phyloP scores from a whole-genome alignment of 2,888 invertebrate species.

The Agonopterix heracliana region DNA sequence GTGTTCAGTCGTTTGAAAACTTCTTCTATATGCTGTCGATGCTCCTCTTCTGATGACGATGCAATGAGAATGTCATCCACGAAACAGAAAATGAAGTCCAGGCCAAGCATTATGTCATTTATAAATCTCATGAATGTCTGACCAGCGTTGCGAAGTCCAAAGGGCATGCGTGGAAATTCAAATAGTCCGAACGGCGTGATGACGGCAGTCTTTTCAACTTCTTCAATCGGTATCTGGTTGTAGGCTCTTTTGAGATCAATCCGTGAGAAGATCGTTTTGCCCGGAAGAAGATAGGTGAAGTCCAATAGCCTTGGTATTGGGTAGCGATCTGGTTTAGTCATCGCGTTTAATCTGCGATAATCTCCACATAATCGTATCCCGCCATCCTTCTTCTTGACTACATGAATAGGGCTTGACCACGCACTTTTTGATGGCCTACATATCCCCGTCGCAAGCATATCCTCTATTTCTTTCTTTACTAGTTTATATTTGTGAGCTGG shows the following conservation, averaged over 20 bases:
- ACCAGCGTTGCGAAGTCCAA: slow-evolving; percentile 29
- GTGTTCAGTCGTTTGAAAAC: slow-evolving; percentile 4
- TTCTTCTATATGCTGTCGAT: slow-evolving; percentile 5
- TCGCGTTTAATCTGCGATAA: too few species aligned
- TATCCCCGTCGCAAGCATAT: slow-evolving; percentile 7
- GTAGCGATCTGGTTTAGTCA: too few species aligned
- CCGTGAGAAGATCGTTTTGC: not conserved
- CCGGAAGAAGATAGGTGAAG: not conserved
- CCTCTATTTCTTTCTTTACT: slow-evolving; percentile 2
- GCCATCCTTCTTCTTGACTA: not conserved
- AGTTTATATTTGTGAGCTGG: not conserved
- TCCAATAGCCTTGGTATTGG: too few species aligned
- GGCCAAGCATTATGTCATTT: slow-evolving; percentile 10
- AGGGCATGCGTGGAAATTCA: too few species aligned
- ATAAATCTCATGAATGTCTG: slow-evolving; percentile 28
- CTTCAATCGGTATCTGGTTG: too few species aligned
- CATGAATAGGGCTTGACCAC: slow-evolving; percentile 7
- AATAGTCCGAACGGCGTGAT: too few species aligned
- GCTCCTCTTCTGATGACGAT: slow-evolving; percentile 3
- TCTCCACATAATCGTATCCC: too few species aligned
- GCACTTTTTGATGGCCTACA: slow-evolving; percentile 10
- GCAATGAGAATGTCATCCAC: slow-evolving; percentile 32
- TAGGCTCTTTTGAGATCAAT: slow-evolving; percentile 1
- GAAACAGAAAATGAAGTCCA: slow-evolving; percentile 19
- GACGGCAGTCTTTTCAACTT: too few species aligned